phyloP scores from a whole-genome alignment of 2,797 vertebrate genomes.

The Diplodus sargus region DNA sequence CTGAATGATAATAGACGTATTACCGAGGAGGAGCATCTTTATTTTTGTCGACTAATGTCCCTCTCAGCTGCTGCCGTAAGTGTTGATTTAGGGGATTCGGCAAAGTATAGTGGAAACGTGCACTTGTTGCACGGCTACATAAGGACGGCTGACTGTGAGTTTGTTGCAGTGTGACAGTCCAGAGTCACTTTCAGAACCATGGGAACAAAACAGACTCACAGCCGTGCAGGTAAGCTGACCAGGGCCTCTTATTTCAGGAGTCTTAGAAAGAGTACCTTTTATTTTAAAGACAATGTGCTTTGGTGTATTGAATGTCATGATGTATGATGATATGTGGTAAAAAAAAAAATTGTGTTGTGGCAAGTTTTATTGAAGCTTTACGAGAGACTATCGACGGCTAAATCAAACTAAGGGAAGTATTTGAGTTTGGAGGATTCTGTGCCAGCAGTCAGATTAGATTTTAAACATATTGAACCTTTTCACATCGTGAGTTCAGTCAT shows the following conservation, averaged over 20 bases:
- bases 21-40: slow-evolving; percentile 62
- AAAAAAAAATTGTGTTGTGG: not conserved
- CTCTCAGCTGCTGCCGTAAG: slow-evolving; percentile 51
- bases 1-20: slow-evolving; percentile 70
- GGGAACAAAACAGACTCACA: slow-evolving; percentile 62
- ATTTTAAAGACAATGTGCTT: not conserved
- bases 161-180: slow-evolving; percentile 39
- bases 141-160: slow-evolving; percentile 54
- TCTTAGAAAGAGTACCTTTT: not conserved
- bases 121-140: slow-evolving; percentile 68
- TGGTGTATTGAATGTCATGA: not conserved
- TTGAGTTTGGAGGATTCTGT: not conserved
- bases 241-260: slow-evolving; percentile 12
- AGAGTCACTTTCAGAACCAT: slow-evolving; percentile 60
- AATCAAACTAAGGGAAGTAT: not conserved
- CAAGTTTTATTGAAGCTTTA: not conserved
- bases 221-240: slow-evolving; percentile 66
- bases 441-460: not conserved
- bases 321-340: not conserved
- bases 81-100: slow-evolving; percentile 64
- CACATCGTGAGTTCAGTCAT: too few species aligned
- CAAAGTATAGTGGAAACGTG: slow-evolving; percentile 54
- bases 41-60: slow-evolving; percentile 79
- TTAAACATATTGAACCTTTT: too few species aligned
- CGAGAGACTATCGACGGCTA: not conserved